phyloP scores from a whole-genome alignment of 2,113 vertebrate species.

The Turdus rufiventris region DNA sequence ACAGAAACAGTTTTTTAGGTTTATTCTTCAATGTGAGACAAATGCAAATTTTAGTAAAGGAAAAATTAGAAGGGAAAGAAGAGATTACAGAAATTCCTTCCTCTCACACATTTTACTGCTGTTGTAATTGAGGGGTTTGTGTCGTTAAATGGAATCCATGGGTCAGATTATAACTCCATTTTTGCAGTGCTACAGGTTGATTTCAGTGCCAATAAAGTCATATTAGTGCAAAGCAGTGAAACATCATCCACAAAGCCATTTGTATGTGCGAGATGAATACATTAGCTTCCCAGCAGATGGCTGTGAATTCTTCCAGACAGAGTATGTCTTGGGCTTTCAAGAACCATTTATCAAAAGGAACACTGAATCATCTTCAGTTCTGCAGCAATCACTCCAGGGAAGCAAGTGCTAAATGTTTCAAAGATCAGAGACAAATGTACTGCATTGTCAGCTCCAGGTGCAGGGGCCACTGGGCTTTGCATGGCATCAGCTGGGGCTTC shows the following conservation, averaged over 20 bases:
- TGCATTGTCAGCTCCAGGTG: background rate
- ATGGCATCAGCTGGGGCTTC: background rate
- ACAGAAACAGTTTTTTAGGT: background rate
- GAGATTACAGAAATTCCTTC: background rate
- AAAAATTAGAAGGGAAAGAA: background rate
- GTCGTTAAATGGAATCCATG: background rate
- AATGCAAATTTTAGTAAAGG: background rate
- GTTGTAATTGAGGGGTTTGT: background rate
- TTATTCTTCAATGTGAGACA: background rate
- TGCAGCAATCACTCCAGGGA: background rate
- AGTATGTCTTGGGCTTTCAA: background rate
- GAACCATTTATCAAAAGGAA: conserved; percentile 14
- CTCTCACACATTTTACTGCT: background rate
- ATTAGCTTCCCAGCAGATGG: conserved; percentile 38
- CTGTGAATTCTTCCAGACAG: conserved; percentile 34
- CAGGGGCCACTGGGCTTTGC: background rate
- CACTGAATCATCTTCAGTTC: background rate
- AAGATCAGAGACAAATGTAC: background rate
- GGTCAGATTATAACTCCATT: background rate
- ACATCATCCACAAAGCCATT: background rate
- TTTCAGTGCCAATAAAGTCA: background rate
- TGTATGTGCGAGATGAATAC: background rate
- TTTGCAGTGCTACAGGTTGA: background rate
- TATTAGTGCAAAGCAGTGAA: conserved; percentile 1
- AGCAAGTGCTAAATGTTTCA: background rate